Percentiles rank a stretch among this genome's conserved stretches.
These are phyloP conservation scores for Potorous gilbertii DNA, from an alignment of 2,797 vertebrate species.

Conservation along the genomic window DNA sequence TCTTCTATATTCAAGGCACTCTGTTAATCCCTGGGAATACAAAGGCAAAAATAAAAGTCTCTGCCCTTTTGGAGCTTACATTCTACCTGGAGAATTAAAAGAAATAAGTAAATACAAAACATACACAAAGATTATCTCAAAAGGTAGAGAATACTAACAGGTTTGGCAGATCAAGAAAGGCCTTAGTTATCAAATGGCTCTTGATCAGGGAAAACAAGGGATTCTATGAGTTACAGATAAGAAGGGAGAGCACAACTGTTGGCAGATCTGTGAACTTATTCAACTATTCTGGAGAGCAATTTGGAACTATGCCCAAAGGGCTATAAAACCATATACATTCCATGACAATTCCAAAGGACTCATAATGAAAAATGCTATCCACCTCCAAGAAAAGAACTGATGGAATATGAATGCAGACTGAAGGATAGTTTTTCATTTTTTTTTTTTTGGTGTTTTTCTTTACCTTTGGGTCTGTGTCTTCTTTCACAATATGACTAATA, in stretches of 20 bases:
- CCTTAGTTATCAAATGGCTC: background rate
- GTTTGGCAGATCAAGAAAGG: background rate
- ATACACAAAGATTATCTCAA: background rate
- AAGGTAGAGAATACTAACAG: background rate
- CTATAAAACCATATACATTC: background rate
- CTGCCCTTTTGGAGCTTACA: background rate
- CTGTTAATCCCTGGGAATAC: background rate
- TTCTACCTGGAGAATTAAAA: background rate
- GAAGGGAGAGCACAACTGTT: background rate
- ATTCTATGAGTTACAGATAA: too few relatives aligned
- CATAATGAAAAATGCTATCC: background rate
- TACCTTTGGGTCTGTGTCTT: background rate
- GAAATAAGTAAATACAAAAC: background rate
- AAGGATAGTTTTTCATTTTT: background rate
- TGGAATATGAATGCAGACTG: background rate
- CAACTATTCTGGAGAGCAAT: background rate
- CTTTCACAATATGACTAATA: background rate
- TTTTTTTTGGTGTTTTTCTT: background rate
- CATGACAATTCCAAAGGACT: background rate
- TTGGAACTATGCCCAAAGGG: background rate
- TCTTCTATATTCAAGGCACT: background rate
- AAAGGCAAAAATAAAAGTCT: background rate
- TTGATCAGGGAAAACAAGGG: background rate
- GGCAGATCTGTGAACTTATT: too few relatives aligned
- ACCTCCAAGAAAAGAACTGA: background rate